These are phyloP conservation scores for Desmophyllum pertusum DNA, from an alignment of 92 coral and sea anemone species.

Conservation along the genomic window DNA sequence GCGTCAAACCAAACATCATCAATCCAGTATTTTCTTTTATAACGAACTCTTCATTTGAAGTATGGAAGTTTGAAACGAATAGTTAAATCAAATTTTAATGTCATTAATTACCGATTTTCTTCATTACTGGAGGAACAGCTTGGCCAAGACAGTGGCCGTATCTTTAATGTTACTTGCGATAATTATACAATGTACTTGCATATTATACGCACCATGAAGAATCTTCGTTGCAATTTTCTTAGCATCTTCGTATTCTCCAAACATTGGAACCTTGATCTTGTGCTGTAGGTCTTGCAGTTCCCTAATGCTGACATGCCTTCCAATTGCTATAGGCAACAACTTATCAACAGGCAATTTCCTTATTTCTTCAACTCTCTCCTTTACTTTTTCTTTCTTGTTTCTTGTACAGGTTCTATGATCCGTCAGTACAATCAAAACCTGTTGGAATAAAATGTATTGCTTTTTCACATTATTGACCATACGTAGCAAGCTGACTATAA, in stretches of 20 bases:
- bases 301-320: background rate
- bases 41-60: no score
- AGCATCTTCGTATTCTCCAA: constrained; percentile 3
- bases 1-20: no score
- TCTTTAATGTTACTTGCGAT: no score
- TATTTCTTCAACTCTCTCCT: background rate
- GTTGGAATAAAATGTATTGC: background rate
- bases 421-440: constrained; percentile 8
- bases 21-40: no score
- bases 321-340: background rate
- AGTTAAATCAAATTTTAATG: no score
- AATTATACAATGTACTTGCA: no score
- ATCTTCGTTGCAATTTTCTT: background rate
- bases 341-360: background rate
- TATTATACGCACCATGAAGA: background rate
- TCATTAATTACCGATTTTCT: no score
- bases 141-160: no score
- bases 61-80: no score
- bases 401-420: constrained; percentile 1
- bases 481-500: background rate
- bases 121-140: no score
- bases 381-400: background rate
- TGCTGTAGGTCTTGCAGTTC: background rate
- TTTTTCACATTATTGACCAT: no score
- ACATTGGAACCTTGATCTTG: background rate